These are phyloP conservation scores for Parnassius smintheus DNA, from an alignment of 2,888 invertebrate genomes.

Conservation along the genomic window DNA sequence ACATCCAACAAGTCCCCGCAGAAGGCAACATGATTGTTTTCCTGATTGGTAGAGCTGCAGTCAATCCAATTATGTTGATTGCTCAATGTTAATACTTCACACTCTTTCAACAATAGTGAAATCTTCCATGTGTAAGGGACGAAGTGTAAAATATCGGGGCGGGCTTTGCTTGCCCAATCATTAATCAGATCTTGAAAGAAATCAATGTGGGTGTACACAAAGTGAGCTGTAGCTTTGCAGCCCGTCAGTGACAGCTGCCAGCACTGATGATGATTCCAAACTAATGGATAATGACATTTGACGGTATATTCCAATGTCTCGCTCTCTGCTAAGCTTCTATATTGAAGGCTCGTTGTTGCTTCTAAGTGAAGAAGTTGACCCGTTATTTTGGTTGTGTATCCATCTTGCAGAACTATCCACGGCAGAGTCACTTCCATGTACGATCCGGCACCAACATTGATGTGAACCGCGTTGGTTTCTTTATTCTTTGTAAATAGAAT, in stretches of 20 bases:
- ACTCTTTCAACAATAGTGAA: conserved; percentile 94
- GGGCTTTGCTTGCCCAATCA: conserved; percentile 97
- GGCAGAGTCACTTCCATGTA: conserved; percentile 98
- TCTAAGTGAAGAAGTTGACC: conserved; percentile 97
- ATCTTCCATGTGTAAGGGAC: conserved; percentile 99
- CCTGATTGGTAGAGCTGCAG: conserved; percentile 96
- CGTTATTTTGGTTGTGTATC: conserved; percentile 94
- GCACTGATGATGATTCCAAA: conserved; percentile 98
- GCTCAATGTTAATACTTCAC: conserved; percentile 94
- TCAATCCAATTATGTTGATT: conserved; percentile 99
- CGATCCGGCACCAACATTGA: conserved; percentile 96
- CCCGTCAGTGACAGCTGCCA: conserved; percentile 96
- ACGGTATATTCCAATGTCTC: conserved; percentile 97
- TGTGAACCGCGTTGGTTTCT: conserved; percentile 98
- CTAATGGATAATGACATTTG: conserved; percentile 92
- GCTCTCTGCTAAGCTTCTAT: conserved; percentile 94
- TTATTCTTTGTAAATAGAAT: conserved; percentile 96
- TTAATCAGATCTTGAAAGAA: conserved; percentile 98
- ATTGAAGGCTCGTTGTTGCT: conserved; percentile 96
- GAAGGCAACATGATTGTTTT: conserved; percentile 96
- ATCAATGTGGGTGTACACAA: conserved; percentile 97
- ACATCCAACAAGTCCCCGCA: conserved; percentile 96
- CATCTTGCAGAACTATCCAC: conserved; percentile 93
- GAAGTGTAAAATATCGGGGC: conserved; percentile 96
- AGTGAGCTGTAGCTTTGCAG: conserved; percentile 95